Conservation (phyloP, 2,797 vertebrate species). For the Sebastes hubbsi region DNA sequence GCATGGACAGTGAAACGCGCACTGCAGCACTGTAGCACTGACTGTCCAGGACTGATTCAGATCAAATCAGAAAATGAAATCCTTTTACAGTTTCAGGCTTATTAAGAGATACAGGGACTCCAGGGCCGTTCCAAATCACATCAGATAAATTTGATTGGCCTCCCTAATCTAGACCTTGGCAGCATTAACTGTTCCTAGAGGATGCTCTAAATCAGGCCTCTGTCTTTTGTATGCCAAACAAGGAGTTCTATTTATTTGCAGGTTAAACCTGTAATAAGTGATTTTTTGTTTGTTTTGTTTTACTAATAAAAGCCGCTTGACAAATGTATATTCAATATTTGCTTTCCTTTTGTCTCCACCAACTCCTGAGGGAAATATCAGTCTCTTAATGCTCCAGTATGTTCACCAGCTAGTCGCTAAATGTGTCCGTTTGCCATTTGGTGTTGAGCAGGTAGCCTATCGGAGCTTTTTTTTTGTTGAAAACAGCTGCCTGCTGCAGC, state of each 20-base stretch:
- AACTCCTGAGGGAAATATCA: no score
- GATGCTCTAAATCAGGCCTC: background rate
- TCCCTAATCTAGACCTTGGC: background rate
- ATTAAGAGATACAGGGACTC: constrained; percentile 35
- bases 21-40: background rate
- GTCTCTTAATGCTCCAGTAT: no score
- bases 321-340: no score
- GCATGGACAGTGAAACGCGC: background rate
- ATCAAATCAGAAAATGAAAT: constrained; percentile 64
- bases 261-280: background rate
- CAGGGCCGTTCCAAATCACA: constrained; percentile 6
- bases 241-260: background rate
- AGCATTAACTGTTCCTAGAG: background rate
- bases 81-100: constrained; percentile 40
- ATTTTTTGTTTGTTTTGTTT: no score
- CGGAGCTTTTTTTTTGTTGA: no score
- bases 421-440: no score
- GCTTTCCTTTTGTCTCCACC: no score
- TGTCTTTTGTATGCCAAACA: background rate
- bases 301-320: no score
- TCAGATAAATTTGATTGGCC: constrained; percentile 39
- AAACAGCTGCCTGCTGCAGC: no score
- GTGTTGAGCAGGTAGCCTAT: no score
- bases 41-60: constrained; percentile 24
- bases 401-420: no score